Base-by-base conservation (phyloP, 2,797 vertebrate genomes). In the Sebastes hubbsi region DNA sequence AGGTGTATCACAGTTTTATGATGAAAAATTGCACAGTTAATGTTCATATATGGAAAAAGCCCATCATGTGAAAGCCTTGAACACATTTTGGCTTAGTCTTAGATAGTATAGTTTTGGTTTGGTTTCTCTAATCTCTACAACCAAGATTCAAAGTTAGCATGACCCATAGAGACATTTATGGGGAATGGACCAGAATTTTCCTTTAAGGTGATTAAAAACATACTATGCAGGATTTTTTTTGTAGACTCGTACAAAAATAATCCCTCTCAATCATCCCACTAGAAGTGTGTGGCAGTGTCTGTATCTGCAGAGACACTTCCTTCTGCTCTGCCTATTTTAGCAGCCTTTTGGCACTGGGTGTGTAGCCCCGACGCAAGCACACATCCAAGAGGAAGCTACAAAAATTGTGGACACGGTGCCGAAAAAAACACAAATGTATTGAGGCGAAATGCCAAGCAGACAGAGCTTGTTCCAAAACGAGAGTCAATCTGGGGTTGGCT, bases 281-380 rank as follows among this genome's bases (percentile, higher is more conserved):
- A 49, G 16, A 49, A 49, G 42, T 18, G 42, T 18, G 42, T 0
- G 0, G 42, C 42, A 49, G 42, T 49, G 42, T 49, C 42, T 49
- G 16, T 49, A 49, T 49, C 42, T 8, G 16, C 42, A 49, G 42
- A 20, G 42, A 49, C 0, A 49, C 42, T 20, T 8, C 42, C 42
- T 16, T 49, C 42, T 49, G 42, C 42, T 49, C 42, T 20, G 42
- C 42, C 42, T 46, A 46, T 46, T 46, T 46, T 18, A 46, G 42
- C 42, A 46, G 42, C 14, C 42, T 46, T 46, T 46, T 18, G 0
- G 38, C 38, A 42, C 42, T 8, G 16, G 42, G 16, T 20, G 42
- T 49, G 16, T 49, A 49, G 42, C 42, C 42, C 0, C 1, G 0
- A 49, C 6, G 0, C 42, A 49, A 49, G 14, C 14, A 49, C 42